Evolutionary conservation across 2,113 vertebrate species (phyloP).

Genomic region (Bombycilla garrulus): DNA sequence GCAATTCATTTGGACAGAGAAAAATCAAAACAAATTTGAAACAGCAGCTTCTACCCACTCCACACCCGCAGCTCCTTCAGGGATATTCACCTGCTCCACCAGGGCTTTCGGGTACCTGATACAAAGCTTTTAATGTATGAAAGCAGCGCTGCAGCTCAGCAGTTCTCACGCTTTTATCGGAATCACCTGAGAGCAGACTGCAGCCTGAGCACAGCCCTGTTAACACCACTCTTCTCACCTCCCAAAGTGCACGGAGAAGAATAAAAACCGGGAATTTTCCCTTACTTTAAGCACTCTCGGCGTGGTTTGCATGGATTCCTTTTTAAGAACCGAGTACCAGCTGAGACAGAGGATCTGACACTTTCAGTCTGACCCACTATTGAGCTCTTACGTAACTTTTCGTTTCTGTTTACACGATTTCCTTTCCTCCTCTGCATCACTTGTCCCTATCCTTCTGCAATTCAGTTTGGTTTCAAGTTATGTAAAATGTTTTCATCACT

Average conservation of each 20-base stretch:
- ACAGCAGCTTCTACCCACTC: background rate
- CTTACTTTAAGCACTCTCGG: background rate
- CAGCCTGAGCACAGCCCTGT: background rate
- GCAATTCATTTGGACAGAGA: background rate
- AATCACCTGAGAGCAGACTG: background rate
- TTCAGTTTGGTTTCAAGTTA: background rate
- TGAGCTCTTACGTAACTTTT: background rate
- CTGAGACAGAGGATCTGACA: background rate
- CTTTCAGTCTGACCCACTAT: background rate
- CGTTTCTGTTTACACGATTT: background rate
- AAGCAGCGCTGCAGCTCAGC: background rate
- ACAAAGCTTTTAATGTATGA: background rate
- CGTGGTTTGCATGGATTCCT: background rate
- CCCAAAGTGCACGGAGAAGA: background rate
- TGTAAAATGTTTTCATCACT: conserved; percentile 13
- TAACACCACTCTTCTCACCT: background rate
- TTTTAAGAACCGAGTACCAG: background rate
- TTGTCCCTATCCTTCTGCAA: background rate
- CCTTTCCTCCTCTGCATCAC: background rate
- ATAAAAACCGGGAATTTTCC: background rate
- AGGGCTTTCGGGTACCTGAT: background rate
- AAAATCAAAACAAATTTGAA: background rate
- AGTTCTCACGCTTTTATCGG: background rate
- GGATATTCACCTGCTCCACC: background rate
- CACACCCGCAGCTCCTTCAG: background rate